phyloP scores from a whole-genome alignment of 2,113 vertebrate genomes.

The Brachirus orientalis region DNA sequence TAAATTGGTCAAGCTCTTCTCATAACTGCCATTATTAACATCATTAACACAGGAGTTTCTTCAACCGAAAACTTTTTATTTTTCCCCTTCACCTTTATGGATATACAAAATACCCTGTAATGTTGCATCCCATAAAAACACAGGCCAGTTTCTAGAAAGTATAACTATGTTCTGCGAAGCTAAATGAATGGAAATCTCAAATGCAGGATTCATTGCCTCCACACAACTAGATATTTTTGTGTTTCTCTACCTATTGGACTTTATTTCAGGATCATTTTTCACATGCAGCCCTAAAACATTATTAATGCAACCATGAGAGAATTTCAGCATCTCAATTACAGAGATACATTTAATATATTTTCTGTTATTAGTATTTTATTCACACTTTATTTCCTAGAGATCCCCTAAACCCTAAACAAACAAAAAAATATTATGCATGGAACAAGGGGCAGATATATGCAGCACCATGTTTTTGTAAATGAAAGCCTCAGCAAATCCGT shows the following conservation, averaged over 20 bases:
- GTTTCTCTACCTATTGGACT: constrained; percentile 17
- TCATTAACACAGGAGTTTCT: too few species aligned
- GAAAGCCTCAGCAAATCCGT: constrained; percentile 59
- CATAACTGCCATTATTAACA: background rate
- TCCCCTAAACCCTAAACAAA: constrained; percentile 41
- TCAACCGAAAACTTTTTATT: background rate
- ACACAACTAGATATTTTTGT: constrained; percentile 6
- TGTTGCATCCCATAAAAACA: too few species aligned
- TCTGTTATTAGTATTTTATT: constrained; percentile 68
- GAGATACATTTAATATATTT: constrained; percentile 59
- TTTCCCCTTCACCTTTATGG: constrained; percentile 2
- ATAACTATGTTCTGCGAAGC: too few species aligned
- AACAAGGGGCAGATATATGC: constrained; percentile 22
- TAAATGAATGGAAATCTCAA: too few species aligned
- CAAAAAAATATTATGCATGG: constrained; percentile 47
- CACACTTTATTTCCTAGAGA: constrained; percentile 53
- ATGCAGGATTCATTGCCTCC: background rate
- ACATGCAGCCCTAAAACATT: background rate
- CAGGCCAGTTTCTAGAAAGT: too few species aligned
- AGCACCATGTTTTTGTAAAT: constrained; percentile 31
- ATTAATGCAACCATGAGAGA: constrained; percentile 19
- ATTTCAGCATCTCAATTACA: constrained; percentile 37
- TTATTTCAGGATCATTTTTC: constrained; percentile 4
- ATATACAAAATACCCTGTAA: constrained; percentile 34
- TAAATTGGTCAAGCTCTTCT: background rate